Conservation (phyloP, 2,888 invertebrate species). For the Mesopsocus fuscifrons region DNA sequence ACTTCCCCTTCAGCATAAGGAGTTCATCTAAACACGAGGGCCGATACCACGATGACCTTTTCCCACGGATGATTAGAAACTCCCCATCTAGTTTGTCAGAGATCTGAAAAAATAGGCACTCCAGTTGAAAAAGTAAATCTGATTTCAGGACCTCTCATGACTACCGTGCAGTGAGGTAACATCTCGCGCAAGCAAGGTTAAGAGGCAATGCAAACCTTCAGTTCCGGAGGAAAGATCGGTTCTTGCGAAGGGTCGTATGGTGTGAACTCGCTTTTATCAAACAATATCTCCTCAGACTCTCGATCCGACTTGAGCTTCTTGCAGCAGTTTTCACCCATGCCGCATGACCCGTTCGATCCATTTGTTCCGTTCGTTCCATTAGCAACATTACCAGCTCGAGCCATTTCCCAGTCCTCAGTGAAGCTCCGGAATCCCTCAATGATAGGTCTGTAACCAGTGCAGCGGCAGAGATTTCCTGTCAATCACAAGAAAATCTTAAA, state of each 20-base stretch:
- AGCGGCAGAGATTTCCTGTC: slow-evolving; percentile 60
- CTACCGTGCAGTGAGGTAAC: too few species aligned
- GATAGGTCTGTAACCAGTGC: slow-evolving; percentile 88
- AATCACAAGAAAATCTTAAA: too few species aligned
- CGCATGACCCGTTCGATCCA: slow-evolving; percentile 24
- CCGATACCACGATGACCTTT: slow-evolving; percentile 53
- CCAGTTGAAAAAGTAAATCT: too few species aligned
- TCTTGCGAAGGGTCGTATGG: slow-evolving; percentile 70
- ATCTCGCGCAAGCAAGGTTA: too few species aligned
- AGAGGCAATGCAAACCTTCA: slow-evolving; percentile 40
- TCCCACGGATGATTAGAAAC: slow-evolving; percentile 39
- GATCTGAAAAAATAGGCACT: slow-evolving; percentile 21
- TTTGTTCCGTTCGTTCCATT: slow-evolving; percentile 10
- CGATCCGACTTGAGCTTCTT: slow-evolving; percentile 23
- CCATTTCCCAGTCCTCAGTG: slow-evolving; percentile 48
- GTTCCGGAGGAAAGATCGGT: slow-evolving; percentile 79
- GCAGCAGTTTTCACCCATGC: slow-evolving; percentile 50
- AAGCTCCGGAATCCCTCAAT: slow-evolving; percentile 79
- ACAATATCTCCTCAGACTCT: slow-evolving; percentile 29
- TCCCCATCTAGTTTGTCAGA: slow-evolving; percentile 35
- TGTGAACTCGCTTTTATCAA: slow-evolving; percentile 38
- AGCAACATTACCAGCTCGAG: slow-evolving; percentile 19
- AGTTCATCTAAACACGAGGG: slow-evolving; percentile 47
- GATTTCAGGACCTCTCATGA: too few species aligned
- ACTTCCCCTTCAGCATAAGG: slow-evolving; percentile 41